Percentiles rank a stretch among this genome's conserved stretches.
These are phyloP conservation scores for Calephelis nemesis DNA, from an alignment of 1,140 invertebrate species.

Conservation along the genomic window DNA sequence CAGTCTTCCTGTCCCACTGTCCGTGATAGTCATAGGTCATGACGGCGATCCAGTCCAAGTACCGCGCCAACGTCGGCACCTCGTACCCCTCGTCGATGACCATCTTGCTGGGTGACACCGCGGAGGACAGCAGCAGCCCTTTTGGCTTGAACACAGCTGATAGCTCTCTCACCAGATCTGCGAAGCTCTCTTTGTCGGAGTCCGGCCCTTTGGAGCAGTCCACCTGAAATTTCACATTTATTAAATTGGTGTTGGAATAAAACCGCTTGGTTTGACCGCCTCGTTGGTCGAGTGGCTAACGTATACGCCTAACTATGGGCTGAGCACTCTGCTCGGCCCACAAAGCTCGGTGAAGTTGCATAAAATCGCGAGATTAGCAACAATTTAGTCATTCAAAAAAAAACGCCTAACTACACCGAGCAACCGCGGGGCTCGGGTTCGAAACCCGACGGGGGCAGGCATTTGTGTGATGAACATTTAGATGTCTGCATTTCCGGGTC, in stretches of 20 bases:
- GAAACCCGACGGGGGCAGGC: no score
- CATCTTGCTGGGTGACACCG: conserved; percentile 92
- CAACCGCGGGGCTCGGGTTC: no score
- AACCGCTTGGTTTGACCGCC: no score
- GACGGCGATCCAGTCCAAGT: conserved; percentile 92
- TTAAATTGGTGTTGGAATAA: conserved; percentile 30
- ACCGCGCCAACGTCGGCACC: conserved; percentile 84
- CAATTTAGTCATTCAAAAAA: no score
- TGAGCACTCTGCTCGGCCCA: no score
- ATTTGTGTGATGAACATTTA: no score
- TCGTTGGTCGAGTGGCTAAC: no score
- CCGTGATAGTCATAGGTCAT: conserved; percentile 96
- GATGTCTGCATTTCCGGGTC: no score
- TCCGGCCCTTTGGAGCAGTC: conserved; percentile 91
- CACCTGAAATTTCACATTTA: conserved; percentile 69
- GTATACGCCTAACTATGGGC: no score
- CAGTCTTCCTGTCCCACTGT: conserved; percentile 94
- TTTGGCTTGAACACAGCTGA: conserved; percentile 86
- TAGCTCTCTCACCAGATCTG: conserved; percentile 86
- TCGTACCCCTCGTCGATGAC: conserved; percentile 93
- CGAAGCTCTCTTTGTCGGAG: conserved; percentile 90
- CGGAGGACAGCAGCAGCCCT: conserved; percentile 88
- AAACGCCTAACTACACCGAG: no score
- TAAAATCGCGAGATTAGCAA: no score
- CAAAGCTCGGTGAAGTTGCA: no score